Conservation (phyloP, 2,797 vertebrate species). For the Spea hammondii region DNA sequence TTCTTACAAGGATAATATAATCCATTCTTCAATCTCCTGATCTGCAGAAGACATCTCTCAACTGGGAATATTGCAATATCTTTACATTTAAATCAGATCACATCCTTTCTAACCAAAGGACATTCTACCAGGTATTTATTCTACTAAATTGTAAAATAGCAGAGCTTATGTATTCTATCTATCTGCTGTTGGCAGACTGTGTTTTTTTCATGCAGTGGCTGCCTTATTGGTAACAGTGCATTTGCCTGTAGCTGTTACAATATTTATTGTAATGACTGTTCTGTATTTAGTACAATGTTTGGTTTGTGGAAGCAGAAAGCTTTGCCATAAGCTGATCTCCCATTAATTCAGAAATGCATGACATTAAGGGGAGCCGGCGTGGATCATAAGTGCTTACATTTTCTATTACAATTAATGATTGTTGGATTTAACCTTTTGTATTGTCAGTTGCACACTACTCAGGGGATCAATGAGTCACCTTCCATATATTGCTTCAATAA, state of each 20-base stretch:
- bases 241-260: background rate
- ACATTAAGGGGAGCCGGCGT: background rate
- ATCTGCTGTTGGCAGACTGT: background rate
- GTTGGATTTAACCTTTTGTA: background rate
- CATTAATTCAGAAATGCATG: background rate
- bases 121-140: slow-evolving; percentile 56
- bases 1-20: slow-evolving; percentile 57
- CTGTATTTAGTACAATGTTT: background rate
- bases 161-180: background rate
- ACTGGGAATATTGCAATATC: slow-evolving; percentile 42
- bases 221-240: background rate
- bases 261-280: background rate
- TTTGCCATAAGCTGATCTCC: background rate
- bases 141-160: slow-evolving; percentile 30
- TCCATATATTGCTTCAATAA: background rate
- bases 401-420: background rate
- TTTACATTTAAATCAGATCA: slow-evolving; percentile 43
- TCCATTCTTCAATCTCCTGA: slow-evolving; percentile 54
- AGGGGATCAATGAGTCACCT: background rate
- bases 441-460: background rate
- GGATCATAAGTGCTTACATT: background rate
- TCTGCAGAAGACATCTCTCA: slow-evolving; percentile 44
- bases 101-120: slow-evolving; percentile 55
- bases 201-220: background rate
- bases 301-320: background rate